Evolutionary conservation across 2,797 vertebrate genomes (phyloP), one percentile per base, ranked within the genome.

Genomic region (Spinus pinus): DNA sequence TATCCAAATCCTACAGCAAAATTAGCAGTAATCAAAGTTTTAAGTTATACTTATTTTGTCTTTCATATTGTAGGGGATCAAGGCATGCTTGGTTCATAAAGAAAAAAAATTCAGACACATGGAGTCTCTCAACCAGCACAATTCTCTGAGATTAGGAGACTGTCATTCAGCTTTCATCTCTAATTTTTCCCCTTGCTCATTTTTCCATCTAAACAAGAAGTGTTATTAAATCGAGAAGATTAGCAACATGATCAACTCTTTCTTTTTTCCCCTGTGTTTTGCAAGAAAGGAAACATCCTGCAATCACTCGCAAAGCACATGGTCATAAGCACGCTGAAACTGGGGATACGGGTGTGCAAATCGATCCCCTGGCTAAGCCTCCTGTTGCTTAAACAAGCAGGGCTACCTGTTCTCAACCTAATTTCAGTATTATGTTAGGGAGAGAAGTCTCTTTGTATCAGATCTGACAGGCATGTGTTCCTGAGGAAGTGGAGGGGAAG

Each of bases 391-490:
- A 44, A 81, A 94, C 53, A 18, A 77, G 84, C 28, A 12, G 78
- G 46, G 77, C 89, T 97, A 96, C 97, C 96, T 94, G 95, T 94
- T 90, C 94, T 94, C 94, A 90, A 50, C 70, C 81, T 83, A 75
- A 79, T 89, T 94, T 95, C 77, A 57, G 67, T 95, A 97, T 80
- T 95, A 88, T 74, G 94, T 85, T 93, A 93, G 89, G 84, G 92
- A 95, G 94, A 97, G 88, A 88, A 86, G 73, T 91, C 89, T 96
- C 86, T 71, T 64, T 77, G 93, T 93, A 98, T 96, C 86, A 97
- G 96, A 98, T 97, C 97, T 97, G 98, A 98, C 98, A 98, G 98
- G 98, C 98, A 98, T 98, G 97, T 93, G 96, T 94, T 97, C 94
- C 88, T 91, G 97, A 98, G 98, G 98, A 98, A 98, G 97, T 97